These are phyloP conservation scores for Darevskia nairensis DNA, from an alignment of 2,797 vertebrate genomes.

Conservation along the genomic window DNA sequence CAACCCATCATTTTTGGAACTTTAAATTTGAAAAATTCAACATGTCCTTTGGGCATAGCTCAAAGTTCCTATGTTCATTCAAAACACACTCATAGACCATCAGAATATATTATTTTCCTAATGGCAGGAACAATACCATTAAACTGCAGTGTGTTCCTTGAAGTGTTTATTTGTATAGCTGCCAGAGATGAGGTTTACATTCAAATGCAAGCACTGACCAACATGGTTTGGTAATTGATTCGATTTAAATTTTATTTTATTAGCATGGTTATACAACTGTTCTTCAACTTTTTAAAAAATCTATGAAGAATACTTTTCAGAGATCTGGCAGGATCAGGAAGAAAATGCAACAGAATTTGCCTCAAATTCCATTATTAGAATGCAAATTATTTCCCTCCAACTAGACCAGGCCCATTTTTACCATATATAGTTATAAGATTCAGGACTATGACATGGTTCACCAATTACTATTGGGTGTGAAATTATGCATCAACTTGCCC, in stretches of 20 bases:
- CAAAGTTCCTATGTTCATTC: neutral
- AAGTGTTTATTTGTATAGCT: neutral
- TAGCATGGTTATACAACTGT: neutral
- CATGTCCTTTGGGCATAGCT: rapidly evolving
- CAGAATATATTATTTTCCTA: neutral
- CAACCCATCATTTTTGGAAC: too few relatives aligned
- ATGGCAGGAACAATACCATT: neutral
- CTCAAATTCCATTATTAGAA: neutral
- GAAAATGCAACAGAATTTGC: neutral
- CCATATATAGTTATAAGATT: neutral
- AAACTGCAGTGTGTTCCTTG: neutral
- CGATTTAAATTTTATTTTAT: slow-evolving; percentile 3
- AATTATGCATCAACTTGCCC: too few relatives aligned
- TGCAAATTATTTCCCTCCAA: neutral
- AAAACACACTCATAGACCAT: neutral
- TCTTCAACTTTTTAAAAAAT: neutral
- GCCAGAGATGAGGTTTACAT: slow-evolving; percentile 13
- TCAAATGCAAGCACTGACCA: neutral
- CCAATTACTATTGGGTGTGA: too few relatives aligned
- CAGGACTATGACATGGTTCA: neutral
- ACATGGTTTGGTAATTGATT: neutral
- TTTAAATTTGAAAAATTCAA: too few relatives aligned
- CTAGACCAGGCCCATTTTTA: neutral
- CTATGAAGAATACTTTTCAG: neutral
- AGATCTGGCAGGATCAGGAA: neutral